Percentiles rank a stretch among this genome's conserved stretches.
phyloP scores from a whole-genome alignment of 2,888 invertebrate genomes.

The Rosalia funebris region DNA sequence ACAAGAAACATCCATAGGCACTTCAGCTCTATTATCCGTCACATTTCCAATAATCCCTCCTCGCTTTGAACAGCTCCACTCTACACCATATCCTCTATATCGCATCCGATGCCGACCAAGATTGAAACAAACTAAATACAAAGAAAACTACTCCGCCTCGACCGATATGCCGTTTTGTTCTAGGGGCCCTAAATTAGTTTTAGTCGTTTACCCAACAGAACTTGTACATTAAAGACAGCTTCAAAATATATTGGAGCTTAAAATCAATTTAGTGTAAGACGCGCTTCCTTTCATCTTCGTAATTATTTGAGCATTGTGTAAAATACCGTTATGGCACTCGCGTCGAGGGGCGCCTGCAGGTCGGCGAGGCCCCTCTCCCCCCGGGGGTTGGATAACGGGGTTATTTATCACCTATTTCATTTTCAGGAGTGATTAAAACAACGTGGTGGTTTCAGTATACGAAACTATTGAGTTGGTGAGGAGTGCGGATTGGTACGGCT shows the following conservation, averaged over 20 bases:
- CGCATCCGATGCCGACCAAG: too few species aligned
- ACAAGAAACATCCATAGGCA: too few species aligned
- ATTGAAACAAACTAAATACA: too few species aligned
- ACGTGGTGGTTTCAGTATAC: too few species aligned
- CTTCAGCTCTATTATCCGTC: too few species aligned
- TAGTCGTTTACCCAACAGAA: not conserved
- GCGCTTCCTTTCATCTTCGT: slow-evolving; percentile 56
- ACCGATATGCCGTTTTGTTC: not conserved
- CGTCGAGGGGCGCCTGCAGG: slow-evolving; percentile 16
- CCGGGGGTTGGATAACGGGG: too few species aligned
- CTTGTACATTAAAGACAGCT: slow-evolving; percentile 40
- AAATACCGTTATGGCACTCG: slow-evolving; percentile 52
- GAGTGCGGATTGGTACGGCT: too few species aligned
- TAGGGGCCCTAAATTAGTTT: not conserved
- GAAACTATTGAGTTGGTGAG: too few species aligned
- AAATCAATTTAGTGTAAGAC: slow-evolving; percentile 54
- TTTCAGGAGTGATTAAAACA: slow-evolving; percentile 19
- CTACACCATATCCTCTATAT: too few species aligned
- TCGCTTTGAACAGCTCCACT: too few species aligned
- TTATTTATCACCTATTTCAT: slow-evolving; percentile 23
- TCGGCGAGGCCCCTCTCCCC: slow-evolving; percentile 19
- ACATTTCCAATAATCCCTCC: too few species aligned
- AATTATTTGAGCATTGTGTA: slow-evolving; percentile 53
- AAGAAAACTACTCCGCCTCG: too few species aligned
- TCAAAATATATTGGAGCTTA: slow-evolving; percentile 36